These are phyloP conservation scores for Mastomys natalensis DNA, from an alignment of 2,113 vertebrate species.

Conservation along the genomic window DNA sequence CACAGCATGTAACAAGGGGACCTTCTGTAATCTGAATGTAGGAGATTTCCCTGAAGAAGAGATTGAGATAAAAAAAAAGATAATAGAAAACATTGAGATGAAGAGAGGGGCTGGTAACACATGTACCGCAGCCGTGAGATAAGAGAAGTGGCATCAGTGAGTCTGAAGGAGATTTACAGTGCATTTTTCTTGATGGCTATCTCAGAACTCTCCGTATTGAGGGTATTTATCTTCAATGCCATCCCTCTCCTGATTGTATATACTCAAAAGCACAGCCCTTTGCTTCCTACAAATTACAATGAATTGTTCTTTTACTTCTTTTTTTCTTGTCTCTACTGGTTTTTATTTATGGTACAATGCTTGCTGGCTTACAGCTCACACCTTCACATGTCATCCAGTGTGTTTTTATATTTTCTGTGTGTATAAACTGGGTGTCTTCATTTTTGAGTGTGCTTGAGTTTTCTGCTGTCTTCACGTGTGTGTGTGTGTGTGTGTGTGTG, in stretches of 20 bases:
- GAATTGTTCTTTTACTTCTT: slow-evolving; percentile 27
- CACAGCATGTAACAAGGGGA: not conserved
- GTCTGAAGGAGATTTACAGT: not conserved
- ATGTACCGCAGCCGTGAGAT: not conserved
- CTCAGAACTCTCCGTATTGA: slow-evolving; percentile 8
- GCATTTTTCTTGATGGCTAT: slow-evolving; percentile 54
- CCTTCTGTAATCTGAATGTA: not conserved
- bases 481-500: not conserved
- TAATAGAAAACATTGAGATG: not conserved
- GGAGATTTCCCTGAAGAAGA: slow-evolving; percentile 23
- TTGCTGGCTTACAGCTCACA: not conserved
- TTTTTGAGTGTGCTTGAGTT: not conserved
- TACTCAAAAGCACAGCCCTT: not conserved
- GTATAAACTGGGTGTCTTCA: not conserved
- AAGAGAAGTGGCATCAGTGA: not conserved
- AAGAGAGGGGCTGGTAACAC: not conserved
- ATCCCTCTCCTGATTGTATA: slow-evolving; percentile 24
- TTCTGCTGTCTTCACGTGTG: not conserved
- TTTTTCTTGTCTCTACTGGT: not conserved
- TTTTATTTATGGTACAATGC: slow-evolving; percentile 49
- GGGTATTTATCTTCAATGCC: slow-evolving; percentile 46
- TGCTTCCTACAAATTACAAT: slow-evolving; percentile 50
- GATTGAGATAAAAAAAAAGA: not conserved
- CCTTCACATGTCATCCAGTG: not conserved
- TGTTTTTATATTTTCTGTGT: not conserved